A percentile compares a stretch with the other conserved stretches of the same genome.
Conservation (phyloP, 2,888 invertebrate species). For the Laothoe populi region DNA sequence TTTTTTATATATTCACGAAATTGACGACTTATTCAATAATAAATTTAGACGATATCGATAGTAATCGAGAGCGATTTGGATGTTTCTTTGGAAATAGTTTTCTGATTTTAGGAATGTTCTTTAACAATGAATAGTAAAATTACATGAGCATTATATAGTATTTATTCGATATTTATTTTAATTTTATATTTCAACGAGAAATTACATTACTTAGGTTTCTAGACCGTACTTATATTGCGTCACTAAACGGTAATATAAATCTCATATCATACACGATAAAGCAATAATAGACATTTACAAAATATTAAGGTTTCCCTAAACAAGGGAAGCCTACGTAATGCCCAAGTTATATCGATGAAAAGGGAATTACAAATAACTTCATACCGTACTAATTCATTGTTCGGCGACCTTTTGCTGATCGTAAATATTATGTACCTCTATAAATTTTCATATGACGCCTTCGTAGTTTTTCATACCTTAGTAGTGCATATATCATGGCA, state of each 20-base stretch:
- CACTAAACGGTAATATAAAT: not conserved
- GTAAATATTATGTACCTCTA: conserved; percentile 11
- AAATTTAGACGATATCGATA: no score
- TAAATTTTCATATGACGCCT: not conserved
- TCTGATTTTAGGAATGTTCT: no score
- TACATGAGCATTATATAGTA: no score
- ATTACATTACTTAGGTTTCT: not conserved
- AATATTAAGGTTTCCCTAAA: not conserved
- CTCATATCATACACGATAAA: not conserved
- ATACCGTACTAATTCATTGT: conserved; percentile 7
- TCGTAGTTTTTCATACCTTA: conserved; percentile 1
- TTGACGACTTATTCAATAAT: no score
- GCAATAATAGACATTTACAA: not conserved
- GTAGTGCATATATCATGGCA: conserved; percentile 2
- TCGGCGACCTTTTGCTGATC: conserved; percentile 5
- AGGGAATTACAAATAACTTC: conserved; percentile 9
- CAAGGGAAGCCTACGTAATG: not conserved
- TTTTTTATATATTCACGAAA: no score
- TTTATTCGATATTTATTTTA: no score
- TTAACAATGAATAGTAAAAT: no score
- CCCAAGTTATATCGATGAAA: not conserved
- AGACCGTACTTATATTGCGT: not conserved
- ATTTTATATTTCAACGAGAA: no score
- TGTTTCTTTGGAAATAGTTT: no score
- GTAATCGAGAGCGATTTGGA: no score